Evolutionary conservation across 2,888 invertebrate genomes (phyloP), one percentile per base, ranked within the genome.

Genomic region (Ecliptopera silaceata): DNA sequence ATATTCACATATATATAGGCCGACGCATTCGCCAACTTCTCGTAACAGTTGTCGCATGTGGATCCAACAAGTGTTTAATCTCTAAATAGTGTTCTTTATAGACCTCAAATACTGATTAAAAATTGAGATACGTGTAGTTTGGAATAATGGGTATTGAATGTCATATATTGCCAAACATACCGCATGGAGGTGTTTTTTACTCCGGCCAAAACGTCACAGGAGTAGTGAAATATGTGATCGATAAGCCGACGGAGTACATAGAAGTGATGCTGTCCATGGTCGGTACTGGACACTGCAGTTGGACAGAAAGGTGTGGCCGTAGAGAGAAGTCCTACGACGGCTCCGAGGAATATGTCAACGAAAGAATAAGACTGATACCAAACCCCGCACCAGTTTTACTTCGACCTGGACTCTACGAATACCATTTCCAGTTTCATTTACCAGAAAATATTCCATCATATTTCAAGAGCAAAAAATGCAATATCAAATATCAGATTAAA

Each of bases 381-480:
- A 4, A 36, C 13, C 12, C 3, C n/a, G 6, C 6, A n/a, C 8
- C 43, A 17, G 11, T n/a, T 5, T 22, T 1, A 12, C 34, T 43
- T 4, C 26, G 43, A 36, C 2, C 1, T 3, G 36, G 36, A 3
- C n/a, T 15, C 2, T 64, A 65, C 44, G 57, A 64, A 32, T 42
- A 58, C 43, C 58, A 66, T 13, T 66, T 62, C 38, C 29, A 56
- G 4, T 65, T 65, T 29, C 55, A 44, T 4, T 43, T 65, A 13
- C 68, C 68, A 8, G 45, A 61, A 15, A 31, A 61, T 42, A 63
- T 65, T 8, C 65, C 63, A 5, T 47, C 65, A 6, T 54, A 64
- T 4, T 63, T 59, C 53, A 42, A 61, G 12, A 61, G 48, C 39
- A 5, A 5, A 0, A 47, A n/a, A 6, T 56, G 64, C 22, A 54